These are phyloP conservation scores for Prunella himalayana DNA, from an alignment of 2,113 vertebrate genomes.

Conservation along the genomic window DNA sequence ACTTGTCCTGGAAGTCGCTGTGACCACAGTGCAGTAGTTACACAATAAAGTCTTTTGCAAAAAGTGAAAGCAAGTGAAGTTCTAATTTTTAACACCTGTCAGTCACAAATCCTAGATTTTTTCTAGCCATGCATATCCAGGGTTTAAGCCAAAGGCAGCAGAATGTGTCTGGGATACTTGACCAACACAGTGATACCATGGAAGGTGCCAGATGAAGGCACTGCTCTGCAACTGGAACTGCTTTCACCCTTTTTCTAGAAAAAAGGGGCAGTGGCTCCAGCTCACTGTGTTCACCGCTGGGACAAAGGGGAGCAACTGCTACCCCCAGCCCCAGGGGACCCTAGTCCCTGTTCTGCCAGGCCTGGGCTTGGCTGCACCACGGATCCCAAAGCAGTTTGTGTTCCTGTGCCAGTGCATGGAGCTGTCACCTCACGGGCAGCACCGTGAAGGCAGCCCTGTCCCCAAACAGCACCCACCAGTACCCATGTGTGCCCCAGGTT, in stretches of 20 bases:
- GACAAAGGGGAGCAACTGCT: not conserved
- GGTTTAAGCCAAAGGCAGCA: not conserved
- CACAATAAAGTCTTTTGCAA: slow-evolving; percentile 59
- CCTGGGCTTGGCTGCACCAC: not conserved
- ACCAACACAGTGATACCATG: fast-evolving
- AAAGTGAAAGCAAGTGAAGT: not conserved
- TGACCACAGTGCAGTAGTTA: not conserved
- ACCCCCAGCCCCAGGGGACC: not conserved
- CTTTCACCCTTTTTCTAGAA: not conserved
- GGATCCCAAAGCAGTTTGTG: no score
- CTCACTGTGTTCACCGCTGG: not conserved
- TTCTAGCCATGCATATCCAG: fast-evolving
- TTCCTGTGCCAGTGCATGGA: fast-evolving
- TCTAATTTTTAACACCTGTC: not conserved
- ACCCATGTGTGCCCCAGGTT: fast-evolving
- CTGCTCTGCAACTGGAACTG: not conserved
- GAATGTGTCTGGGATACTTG: fast-evolving
- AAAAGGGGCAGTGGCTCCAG: not conserved
- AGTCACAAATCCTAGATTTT: fast-evolving
- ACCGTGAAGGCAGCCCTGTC: fast-evolving
- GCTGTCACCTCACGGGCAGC: not conserved
- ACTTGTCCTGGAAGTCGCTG: not conserved
- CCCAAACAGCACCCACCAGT: fast-evolving
- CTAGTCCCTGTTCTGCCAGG: not conserved
- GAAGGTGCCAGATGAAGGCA: fast-evolving